Percentiles rank a stretch among this genome's conserved stretches.
These are phyloP conservation scores for Urocynchramus pylzowi DNA, from an alignment of 2,113 vertebrate species.

Conservation along the genomic window DNA sequence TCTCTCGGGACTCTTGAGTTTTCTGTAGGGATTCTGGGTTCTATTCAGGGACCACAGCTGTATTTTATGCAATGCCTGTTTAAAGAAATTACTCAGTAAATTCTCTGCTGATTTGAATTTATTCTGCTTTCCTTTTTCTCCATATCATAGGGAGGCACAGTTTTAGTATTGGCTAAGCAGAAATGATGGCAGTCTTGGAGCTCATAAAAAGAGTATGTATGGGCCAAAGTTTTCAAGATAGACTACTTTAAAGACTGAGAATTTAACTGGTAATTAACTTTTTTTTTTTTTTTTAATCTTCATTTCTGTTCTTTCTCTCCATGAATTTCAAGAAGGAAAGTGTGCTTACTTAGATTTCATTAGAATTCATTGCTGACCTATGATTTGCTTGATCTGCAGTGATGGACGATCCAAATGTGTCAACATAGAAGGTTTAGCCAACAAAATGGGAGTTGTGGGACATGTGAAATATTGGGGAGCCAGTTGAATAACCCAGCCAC, in stretches of 20 bases:
- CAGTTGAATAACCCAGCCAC: background rate
- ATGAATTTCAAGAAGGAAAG: background rate
- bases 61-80: background rate
- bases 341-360: background rate
- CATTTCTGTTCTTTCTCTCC: background rate
- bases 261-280: background rate
- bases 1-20: background rate
- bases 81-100: background rate
- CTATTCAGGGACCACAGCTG: background rate
- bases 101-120: background rate
- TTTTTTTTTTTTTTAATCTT: background rate
- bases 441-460: background rate
- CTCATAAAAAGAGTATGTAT: background rate
- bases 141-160: background rate
- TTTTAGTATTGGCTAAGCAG: background rate
- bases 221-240: background rate
- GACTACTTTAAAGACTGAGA: background rate
- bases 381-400: background rate
- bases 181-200: background rate
- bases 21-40: background rate
- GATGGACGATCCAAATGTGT: background rate
- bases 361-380: background rate
- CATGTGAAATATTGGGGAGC: background rate
- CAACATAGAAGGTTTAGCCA: background rate
- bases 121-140: background rate